These are phyloP conservation scores for Liparis tanakae DNA, from an alignment of 2,797 vertebrate genomes.

Conservation along the genomic window DNA sequence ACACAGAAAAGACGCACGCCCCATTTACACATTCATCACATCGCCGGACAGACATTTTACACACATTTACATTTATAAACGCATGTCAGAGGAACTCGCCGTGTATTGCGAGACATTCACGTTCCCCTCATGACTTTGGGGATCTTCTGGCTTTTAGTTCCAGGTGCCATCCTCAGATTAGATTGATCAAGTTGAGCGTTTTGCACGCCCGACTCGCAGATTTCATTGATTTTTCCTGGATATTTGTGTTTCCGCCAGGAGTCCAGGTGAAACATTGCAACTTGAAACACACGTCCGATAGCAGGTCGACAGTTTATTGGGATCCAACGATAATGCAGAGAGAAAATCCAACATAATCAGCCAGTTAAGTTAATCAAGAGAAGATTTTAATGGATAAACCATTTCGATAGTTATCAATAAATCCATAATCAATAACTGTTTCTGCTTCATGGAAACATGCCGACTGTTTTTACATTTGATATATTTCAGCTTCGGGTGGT, in stretches of 20 bases:
- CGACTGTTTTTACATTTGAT: neutral
- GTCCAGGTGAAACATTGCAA: too few relatives aligned
- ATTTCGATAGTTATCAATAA: neutral
- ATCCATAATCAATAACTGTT: neutral
- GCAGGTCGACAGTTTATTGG: neutral
- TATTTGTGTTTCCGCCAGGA: too few relatives aligned
- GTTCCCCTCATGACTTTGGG: neutral
- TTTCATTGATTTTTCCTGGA: too few relatives aligned
- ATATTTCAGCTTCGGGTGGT: neutral
- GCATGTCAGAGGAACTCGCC: neutral
- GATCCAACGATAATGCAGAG: neutral
- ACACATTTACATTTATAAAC: slow-evolving; percentile 5
- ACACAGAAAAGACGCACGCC: neutral
- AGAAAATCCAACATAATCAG: slow-evolving; percentile 1
- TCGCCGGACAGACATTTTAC: neutral
- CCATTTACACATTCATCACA: slow-evolving; percentile 1
- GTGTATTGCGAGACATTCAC: neutral
- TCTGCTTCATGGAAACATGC: neutral
- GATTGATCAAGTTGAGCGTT: neutral
- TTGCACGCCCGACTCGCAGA: too few relatives aligned
- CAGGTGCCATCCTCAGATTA: neutral
- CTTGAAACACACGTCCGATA: neutral
- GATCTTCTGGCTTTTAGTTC: neutral
- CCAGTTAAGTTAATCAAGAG: slow-evolving; percentile 7
- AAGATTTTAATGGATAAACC: neutral